phyloP scores from a whole-genome alignment of 2,113 vertebrate species.

The Tor tambroides region DNA sequence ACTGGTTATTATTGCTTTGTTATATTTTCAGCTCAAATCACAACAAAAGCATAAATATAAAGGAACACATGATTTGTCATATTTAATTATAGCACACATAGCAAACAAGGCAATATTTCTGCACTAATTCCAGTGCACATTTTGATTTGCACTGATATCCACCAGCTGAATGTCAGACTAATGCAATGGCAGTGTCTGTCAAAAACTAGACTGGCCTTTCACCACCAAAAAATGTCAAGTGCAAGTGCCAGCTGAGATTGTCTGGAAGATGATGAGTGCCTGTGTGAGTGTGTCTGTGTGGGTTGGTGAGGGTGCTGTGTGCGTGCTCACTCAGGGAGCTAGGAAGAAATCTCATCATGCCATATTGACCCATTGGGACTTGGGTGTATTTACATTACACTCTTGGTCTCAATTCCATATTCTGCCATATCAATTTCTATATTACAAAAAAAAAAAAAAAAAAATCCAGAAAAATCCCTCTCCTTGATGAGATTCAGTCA shows the following conservation, averaged over 20 bases:
- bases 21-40: neutral
- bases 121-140: slow-evolving; percentile 43
- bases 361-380: slow-evolving; percentile 56
- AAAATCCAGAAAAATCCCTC: neutral
- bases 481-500: slow-evolving; percentile 51
- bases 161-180: slow-evolving; percentile 57
- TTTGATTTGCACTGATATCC: slow-evolving; percentile 51
- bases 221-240: slow-evolving; percentile 56
- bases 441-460: neutral
- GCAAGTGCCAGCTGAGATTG: slow-evolving; percentile 51
- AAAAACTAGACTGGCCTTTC: slow-evolving; percentile 55
- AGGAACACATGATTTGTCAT: neutral
- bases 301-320: slow-evolving; percentile 20
- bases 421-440: slow-evolving; percentile 44
- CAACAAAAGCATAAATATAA: neutral
- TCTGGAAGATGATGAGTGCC: slow-evolving; percentile 55
- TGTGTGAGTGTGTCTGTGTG: slow-evolving; percentile 45
- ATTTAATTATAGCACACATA: neutral
- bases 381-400: slow-evolving; percentile 53
- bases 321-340: slow-evolving; percentile 7
- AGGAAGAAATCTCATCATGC: slow-evolving; percentile 51
- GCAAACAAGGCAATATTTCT: slow-evolving; percentile 18
- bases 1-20: neutral
- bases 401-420: slow-evolving; percentile 44
- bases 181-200: slow-evolving; percentile 46